phyloP scores from a whole-genome alignment of 2,888 invertebrate species.

The Drosophila putrida region DNA sequence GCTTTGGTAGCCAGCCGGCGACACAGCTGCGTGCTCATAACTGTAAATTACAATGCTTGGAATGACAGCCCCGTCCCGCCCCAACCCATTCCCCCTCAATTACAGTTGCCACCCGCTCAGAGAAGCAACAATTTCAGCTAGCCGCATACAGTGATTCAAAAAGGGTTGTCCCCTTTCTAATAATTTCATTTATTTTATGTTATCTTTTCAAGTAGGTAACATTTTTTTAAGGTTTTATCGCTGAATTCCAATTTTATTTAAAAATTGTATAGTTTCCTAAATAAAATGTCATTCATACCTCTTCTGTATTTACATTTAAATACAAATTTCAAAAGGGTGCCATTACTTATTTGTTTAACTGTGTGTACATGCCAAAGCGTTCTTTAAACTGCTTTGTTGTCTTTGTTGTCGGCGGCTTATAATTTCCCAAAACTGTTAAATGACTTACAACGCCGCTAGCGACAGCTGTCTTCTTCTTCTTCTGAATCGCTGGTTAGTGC shows the following conservation, averaged over 20 bases:
- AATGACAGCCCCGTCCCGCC: constrained; percentile 1
- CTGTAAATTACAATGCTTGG: constrained; percentile 58
- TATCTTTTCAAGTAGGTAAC: too few species aligned
- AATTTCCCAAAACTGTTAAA: constrained; percentile 70
- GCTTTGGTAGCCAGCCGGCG: constrained; percentile 22
- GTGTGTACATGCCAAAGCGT: constrained; percentile 23
- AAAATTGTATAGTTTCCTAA: too few species aligned
- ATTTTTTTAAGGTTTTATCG: too few species aligned
- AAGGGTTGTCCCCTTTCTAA: too few species aligned
- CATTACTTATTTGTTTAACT: too few species aligned
- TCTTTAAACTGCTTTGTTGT: constrained; percentile 51
- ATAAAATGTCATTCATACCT: too few species aligned
- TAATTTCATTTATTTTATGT: too few species aligned
- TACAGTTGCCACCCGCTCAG: constrained; percentile 33
- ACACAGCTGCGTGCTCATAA: constrained; percentile 62
- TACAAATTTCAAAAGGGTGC: too few species aligned
- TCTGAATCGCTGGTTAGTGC: not conserved
- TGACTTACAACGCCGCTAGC: constrained; percentile 50
- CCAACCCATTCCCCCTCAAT: not conserved
- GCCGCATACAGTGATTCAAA: not conserved
- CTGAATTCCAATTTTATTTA: too few species aligned
- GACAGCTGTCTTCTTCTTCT: constrained; percentile 14
- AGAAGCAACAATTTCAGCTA: not conserved
- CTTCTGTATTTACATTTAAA: too few species aligned
- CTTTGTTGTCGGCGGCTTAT: constrained; percentile 61